Evolutionary conservation across 2,113 vertebrate genomes (phyloP).

Genomic region (Eonycteris spelaea): DNA sequence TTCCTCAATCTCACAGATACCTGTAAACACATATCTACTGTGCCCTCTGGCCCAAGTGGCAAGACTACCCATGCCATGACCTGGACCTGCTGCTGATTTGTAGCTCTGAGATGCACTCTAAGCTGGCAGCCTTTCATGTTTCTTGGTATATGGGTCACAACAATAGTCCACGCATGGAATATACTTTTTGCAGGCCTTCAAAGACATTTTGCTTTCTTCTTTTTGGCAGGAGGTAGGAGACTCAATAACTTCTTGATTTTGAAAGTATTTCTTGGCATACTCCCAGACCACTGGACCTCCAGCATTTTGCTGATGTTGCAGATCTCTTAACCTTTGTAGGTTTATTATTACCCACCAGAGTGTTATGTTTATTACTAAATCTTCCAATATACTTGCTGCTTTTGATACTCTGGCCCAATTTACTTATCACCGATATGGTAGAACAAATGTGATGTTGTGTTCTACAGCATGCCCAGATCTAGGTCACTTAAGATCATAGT

Average conservation of each 20-base stretch:
- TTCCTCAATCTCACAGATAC: background rate
- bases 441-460: background rate
- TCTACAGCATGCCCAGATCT: background rate
- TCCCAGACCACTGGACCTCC: background rate
- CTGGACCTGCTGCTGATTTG: background rate
- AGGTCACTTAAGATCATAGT: background rate
- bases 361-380: background rate
- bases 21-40: background rate
- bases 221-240: background rate
- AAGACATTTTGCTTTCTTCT: background rate
- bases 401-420: background rate
- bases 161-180: background rate
- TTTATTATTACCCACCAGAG: background rate
- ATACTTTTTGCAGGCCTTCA: background rate
- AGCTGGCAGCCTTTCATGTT: background rate
- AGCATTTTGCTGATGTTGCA: background rate
- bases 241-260: background rate
- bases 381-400: background rate
- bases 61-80: background rate
- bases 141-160: background rate
- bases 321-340: background rate
- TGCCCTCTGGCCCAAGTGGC: background rate
- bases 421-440: background rate
- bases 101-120: background rate
- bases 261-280: background rate